Evolutionary conservation across 2,888 invertebrate genomes (phyloP), one percentile per base, ranked within the genome.

Genomic region (Caenorhabditis macrosperma): DNA sequence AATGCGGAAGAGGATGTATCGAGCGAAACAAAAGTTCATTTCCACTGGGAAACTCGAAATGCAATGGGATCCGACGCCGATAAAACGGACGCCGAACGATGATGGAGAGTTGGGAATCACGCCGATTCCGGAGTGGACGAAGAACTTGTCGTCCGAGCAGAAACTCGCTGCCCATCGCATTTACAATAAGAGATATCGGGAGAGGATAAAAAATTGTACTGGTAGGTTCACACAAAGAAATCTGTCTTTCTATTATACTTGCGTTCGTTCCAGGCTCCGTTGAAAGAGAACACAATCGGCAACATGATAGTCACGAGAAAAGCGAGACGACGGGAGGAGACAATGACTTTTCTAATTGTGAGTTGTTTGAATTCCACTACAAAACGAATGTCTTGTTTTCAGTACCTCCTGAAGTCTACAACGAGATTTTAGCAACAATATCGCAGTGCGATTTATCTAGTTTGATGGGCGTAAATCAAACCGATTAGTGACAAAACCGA

Each of bases 21-120:
- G 75, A 54, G 75, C 75, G 1, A 76, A 76, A 30, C 59, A 55
- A 17, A 76, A 55, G 52, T 72, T 46, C 38, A 63, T 72, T 15
- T 64, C 72, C 3, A 72, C 72, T 7, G 72, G 72, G 10, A 55
- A 48, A 48, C 57, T 72, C 15, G 72, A 72, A 12, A 72, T 72
- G 72, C 63, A 63, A 57, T 72, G 72, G 72, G 64, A 72, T 72
- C 72, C 72, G 24, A 33, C 50, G 9, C 74, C 66, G 52, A 75
- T 66, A 12, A 75, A 66, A 26, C 41, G 74, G 17, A 30, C 52
- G 1, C 66, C 74, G n/a, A 75, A 66, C n/a, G 74, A 66, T 20
- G 66, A 66, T 24, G 1, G 24, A 2, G 74, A 66, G n/a, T 41
- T 46, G 24, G 74, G 66, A 38, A 52, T 66, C 17, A 75, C 74